phyloP scores from a whole-genome alignment of 2,888 invertebrate genomes.

The Stomorhina lunata region DNA sequence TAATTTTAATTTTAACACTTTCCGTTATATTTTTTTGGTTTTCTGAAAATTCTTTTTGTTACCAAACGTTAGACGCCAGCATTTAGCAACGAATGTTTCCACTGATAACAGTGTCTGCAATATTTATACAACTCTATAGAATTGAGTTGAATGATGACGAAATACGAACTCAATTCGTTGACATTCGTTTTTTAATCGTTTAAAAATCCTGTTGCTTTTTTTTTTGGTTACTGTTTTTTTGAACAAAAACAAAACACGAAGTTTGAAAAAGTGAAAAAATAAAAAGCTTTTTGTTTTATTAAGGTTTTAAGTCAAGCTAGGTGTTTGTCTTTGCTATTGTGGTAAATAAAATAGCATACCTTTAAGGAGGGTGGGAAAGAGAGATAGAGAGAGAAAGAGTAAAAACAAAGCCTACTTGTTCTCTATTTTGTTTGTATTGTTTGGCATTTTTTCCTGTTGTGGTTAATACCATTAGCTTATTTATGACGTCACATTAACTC shows the following conservation, averaged over 20 bases:
- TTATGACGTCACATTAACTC: conserved; percentile 19
- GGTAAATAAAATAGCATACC: background rate
- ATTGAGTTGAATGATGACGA: background rate
- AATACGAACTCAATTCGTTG: background rate
- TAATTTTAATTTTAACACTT: background rate
- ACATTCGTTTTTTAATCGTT: conserved; percentile 1
- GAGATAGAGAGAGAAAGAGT: background rate
- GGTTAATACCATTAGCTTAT: background rate
- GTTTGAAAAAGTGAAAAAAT: background rate
- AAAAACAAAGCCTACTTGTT: background rate
- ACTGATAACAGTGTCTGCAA: conserved; percentile 34
- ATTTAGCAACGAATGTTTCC: conserved; percentile 58
- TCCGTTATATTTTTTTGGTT: background rate
- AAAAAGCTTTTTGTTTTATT: conserved; percentile 21
- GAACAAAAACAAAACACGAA: background rate
- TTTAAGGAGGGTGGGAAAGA: too few relatives aligned
- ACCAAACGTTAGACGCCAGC: conserved; percentile 57
- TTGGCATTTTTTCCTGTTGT: too few relatives aligned
- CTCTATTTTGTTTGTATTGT: background rate
- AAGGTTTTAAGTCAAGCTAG: conserved; percentile 6
- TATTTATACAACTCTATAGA: conserved; percentile 51
- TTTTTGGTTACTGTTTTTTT: background rate
- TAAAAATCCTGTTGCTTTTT: conserved; percentile 51
- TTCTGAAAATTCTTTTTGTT: background rate
- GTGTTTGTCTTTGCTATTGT: conserved; percentile 10